Conservation (phyloP, 2,113 vertebrate genomes). For the Neofelis nebulosa region DNA sequence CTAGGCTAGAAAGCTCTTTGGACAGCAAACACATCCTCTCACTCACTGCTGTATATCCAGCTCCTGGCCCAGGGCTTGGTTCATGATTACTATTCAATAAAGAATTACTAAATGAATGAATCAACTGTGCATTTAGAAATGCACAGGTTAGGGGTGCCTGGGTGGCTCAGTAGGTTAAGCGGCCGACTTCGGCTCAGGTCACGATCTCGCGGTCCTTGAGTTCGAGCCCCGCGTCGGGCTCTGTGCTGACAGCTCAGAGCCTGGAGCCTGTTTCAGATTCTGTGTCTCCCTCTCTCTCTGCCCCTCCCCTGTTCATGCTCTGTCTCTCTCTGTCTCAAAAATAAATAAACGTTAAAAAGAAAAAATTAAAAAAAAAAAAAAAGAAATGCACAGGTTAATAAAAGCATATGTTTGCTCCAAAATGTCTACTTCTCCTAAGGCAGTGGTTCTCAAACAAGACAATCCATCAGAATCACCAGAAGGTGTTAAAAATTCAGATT, state of each 20-base stretch:
- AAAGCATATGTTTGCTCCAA: not conserved
- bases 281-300: no score
- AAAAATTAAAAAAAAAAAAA: no score
- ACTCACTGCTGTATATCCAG: not conserved
- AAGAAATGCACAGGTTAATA: accelerated
- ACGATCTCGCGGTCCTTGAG: no score
- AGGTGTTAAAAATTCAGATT: not conserved
- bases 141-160: accelerated
- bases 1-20: no score
- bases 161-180: no score
- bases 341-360: no score
- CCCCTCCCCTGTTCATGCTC: no score
- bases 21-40: not conserved
- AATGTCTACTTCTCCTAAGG: not conserved
- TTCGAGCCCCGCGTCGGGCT: no score
- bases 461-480: not conserved
- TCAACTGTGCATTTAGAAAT: not conserved
- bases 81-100: not conserved
- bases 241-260: no score
- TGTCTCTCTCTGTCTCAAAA: no score
- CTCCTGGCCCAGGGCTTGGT: not conserved
- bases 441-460: not conserved
- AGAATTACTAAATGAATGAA: not conserved
- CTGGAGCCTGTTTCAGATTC: no score
- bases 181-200: no score